These are phyloP conservation scores for Candidula unifasciata DNA, from an alignment of 2,888 invertebrate genomes.

Conservation along the genomic window DNA sequence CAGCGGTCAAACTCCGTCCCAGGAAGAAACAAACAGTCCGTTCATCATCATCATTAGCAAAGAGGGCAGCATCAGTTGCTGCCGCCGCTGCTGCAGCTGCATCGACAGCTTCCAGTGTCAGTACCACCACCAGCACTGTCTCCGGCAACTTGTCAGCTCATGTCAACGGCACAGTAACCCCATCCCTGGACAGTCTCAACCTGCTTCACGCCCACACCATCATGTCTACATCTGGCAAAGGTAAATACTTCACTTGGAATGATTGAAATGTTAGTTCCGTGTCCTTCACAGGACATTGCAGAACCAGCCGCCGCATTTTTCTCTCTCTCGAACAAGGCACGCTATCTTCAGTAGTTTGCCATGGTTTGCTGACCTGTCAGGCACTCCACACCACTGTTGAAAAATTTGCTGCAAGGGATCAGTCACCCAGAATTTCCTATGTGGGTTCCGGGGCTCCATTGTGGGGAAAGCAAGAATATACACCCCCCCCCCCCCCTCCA, in stretches of 20 bases:
- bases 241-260: conserved; percentile 40
- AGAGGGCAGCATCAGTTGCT: conserved; percentile 5
- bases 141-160: conserved; percentile 24
- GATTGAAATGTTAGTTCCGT: no score
- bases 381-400: no score
- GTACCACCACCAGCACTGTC: conserved; percentile 27
- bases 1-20: conserved; percentile 50
- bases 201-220: conserved; percentile 75
- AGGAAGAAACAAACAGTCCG: conserved; percentile 19
- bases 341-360: no score
- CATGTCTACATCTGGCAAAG: conserved; percentile 68
- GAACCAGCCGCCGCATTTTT: no score
- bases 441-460: no score
- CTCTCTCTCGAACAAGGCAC: no score
- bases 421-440: no score
- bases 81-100: neutral
- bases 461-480: no score
- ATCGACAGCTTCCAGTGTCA: conserved; percentile 14
- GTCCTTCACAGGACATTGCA: no score
- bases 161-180: conserved; percentile 39
- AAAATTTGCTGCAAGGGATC: no score
- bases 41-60: conserved; percentile 4
- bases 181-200: conserved; percentile 74
- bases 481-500: no score
- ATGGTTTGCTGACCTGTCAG: no score